phyloP scores from a whole-genome alignment of 2,113 vertebrate species.

The Toxotes chatareus region DNA sequence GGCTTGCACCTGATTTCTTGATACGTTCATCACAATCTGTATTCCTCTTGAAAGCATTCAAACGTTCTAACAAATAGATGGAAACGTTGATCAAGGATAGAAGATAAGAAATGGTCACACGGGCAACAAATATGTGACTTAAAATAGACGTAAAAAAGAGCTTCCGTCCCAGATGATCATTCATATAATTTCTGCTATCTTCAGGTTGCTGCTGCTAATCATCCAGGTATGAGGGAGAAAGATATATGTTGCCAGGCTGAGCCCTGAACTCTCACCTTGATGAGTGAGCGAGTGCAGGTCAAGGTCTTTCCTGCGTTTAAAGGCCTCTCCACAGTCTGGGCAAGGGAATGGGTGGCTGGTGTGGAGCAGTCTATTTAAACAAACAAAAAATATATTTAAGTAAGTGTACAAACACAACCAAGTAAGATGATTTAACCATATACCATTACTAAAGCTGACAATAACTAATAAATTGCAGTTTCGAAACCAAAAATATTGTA shows the following conservation, averaged over 20 bases:
- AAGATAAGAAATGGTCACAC: neutral
- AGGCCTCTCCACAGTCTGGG: slow-evolving; percentile 87
- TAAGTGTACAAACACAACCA: neutral
- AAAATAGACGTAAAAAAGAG: neutral
- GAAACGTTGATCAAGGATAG: slow-evolving; percentile 7
- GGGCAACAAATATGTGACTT: neutral
- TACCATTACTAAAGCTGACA: neutral
- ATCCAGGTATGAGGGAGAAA: neutral
- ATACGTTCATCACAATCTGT: slow-evolving; percentile 10
- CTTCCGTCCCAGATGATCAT: neutral
- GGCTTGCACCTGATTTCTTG: slow-evolving; percentile 6
- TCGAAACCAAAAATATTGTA: neutral
- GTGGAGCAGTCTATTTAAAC: slow-evolving; percentile 86
- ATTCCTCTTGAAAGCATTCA: neutral
- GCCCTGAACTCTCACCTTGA: slow-evolving; percentile 81
- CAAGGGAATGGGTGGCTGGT: slow-evolving; percentile 93
- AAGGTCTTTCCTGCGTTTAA: slow-evolving; percentile 89
- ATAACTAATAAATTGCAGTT: neutral
- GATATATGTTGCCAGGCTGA: neutral
- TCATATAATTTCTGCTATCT: neutral
- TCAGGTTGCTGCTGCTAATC: neutral
- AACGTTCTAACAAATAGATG: neutral
- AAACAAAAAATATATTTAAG: neutral
- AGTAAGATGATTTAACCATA: neutral
- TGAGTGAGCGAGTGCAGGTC: slow-evolving; percentile 90